These are phyloP conservation scores for Leptobrachium leishanense DNA, from an alignment of 2,113 vertebrate species.

Conservation along the genomic window DNA sequence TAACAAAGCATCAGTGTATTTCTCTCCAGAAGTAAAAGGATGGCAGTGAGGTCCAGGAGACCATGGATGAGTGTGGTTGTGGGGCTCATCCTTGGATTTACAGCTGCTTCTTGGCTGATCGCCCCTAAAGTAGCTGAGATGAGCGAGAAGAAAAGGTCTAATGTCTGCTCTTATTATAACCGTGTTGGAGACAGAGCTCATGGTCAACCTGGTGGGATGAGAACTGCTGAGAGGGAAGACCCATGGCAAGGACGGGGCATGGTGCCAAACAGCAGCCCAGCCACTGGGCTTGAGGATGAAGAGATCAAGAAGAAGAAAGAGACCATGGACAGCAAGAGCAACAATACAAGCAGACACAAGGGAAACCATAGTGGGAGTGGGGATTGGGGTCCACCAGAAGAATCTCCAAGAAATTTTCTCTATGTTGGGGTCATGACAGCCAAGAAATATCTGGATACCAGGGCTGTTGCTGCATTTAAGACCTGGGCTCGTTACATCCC, in stretches of 20 bases:
- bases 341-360: slow-evolving; percentile 55
- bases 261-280: slow-evolving; percentile 47
- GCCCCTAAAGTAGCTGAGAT: slow-evolving; percentile 76
- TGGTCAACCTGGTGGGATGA: slow-evolving; percentile 48
- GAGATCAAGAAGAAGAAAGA: slow-evolving; percentile 59
- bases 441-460: slow-evolving; percentile 82
- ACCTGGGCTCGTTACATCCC: slow-evolving; percentile 80
- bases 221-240: slow-evolving; percentile 53
- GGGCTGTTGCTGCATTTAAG: slow-evolving; percentile 77
- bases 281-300: slow-evolving; percentile 60
- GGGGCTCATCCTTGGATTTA: slow-evolving; percentile 80
- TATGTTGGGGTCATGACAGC: slow-evolving; percentile 87
- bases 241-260: slow-evolving; percentile 59
- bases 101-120: slow-evolving; percentile 80
- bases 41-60: slow-evolving; percentile 77
- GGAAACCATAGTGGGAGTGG: slow-evolving; percentile 71
- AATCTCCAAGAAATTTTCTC: slow-evolving; percentile 69
- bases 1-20: not conserved
- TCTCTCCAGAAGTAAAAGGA: slow-evolving; percentile 42
- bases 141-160: slow-evolving; percentile 69
- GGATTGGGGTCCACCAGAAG: slow-evolving; percentile 58
- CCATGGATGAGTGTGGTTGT: slow-evolving; percentile 78
- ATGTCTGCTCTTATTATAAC: slow-evolving; percentile 69
- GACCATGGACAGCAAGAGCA: slow-evolving; percentile 41
- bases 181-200: slow-evolving; percentile 48